Conservation (phyloP, 1,140 invertebrate species). For the Atta colombica region DNA sequence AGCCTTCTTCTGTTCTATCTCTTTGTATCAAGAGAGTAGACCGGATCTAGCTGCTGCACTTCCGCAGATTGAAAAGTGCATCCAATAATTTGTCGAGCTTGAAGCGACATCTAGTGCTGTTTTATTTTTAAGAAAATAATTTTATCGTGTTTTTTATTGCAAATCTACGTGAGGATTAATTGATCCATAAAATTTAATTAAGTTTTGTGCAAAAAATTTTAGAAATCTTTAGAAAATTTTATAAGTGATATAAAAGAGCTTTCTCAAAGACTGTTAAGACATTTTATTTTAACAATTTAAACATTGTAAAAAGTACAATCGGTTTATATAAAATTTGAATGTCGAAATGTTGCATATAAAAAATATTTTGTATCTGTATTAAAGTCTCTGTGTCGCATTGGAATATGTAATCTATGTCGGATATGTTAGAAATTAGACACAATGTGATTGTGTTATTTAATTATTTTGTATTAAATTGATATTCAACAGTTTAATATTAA, state of each 20-base stretch:
- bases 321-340: not conserved
- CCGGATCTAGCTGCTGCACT: conserved; percentile 57
- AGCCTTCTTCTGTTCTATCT: conserved; percentile 57
- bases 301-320: not conserved
- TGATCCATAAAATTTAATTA: not conserved
- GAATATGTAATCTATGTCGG: too few species aligned
- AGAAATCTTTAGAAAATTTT: not conserved
- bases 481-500: too few species aligned
- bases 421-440: too few species aligned
- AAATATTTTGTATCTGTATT: too few species aligned
- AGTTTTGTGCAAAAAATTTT: not conserved
- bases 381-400: too few species aligned
- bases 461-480: too few species aligned
- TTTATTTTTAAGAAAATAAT: conserved; percentile 24
- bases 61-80: conserved; percentile 67
- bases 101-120: not conserved
- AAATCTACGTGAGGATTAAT: not conserved
- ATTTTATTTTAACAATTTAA: conserved; percentile 2
- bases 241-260: conserved; percentile 3
- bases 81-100: conserved; percentile 50
- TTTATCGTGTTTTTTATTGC: conserved; percentile 1
- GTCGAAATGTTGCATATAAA: not conserved
- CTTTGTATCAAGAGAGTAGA: conserved; percentile 31
- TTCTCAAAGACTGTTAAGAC: not conserved
- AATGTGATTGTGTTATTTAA: too few species aligned